Conservation (phyloP, 1,140 invertebrate species). For the Plutomurus gul region DNA sequence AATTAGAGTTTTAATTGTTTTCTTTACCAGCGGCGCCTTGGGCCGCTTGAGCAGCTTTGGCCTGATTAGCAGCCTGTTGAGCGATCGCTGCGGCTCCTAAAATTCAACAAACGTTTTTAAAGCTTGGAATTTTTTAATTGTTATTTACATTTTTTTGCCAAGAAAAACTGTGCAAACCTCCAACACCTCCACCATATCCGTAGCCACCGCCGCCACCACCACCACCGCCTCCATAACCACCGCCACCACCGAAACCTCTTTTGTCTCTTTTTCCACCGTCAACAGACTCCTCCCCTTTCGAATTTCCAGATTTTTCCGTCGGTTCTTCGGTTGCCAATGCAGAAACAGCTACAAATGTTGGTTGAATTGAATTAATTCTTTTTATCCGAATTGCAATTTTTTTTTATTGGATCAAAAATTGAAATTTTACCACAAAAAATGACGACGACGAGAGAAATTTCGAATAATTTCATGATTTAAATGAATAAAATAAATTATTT, state of each 20-base stretch:
- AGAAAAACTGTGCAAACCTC: neutral
- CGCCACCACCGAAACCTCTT: slow-evolving; percentile 45
- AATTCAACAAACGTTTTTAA: neutral
- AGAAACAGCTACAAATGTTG: neutral
- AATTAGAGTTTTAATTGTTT: neutral
- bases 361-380: neutral
- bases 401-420: neutral
- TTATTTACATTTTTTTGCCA: neutral
- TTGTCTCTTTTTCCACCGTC: slow-evolving; percentile 36
- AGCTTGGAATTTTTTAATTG: neutral
- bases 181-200: slow-evolving; percentile 39
- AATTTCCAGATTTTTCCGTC: neutral
- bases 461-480: too few relatives aligned
- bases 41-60: slow-evolving; percentile 48
- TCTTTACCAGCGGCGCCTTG: slow-evolving; percentile 31
- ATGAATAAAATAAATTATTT: too few relatives aligned
- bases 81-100: slow-evolving; percentile 48
- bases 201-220: slow-evolving; percentile 15
- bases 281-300: neutral
- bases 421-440: too few relatives aligned
- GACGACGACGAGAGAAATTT: too few relatives aligned
- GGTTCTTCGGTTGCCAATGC: neutral
- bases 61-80: slow-evolving; percentile 52
- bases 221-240: neutral
- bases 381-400: neutral